A percentile compares a stretch with the other conserved stretches of the same genome.
These are phyloP conservation scores for Agriopis aurantiaria DNA, from an alignment of 2,888 invertebrate species.

Conservation along the genomic window DNA sequence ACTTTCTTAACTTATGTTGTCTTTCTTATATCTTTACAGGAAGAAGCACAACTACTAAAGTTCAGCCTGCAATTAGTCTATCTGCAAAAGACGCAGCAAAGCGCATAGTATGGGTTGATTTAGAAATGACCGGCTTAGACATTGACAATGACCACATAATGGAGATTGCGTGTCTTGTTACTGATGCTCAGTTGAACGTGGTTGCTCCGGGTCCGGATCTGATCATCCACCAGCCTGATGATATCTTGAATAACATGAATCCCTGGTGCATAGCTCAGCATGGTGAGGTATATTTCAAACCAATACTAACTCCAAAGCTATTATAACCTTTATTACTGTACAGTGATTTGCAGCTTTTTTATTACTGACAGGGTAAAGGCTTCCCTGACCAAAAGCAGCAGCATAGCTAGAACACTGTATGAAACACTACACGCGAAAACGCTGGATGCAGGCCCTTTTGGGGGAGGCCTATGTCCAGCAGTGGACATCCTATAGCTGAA, in stretches of 20 bases:
- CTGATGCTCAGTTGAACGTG: slow-evolving; percentile 92
- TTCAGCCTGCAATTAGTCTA: slow-evolving; percentile 27
- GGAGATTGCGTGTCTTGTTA: slow-evolving; percentile 96
- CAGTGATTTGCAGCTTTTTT: no score
- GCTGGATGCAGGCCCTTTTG: no score
- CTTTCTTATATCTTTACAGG: slow-evolving; percentile 4
- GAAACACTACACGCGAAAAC: no score
- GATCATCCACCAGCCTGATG: slow-evolving; percentile 92
- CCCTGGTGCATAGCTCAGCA: slow-evolving; percentile 95
- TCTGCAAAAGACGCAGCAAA: slow-evolving; percentile 58
- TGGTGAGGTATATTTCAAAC: slow-evolving; percentile 86
- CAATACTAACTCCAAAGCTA: background rate
- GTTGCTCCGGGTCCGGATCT: slow-evolving; percentile 91
- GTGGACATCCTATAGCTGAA: no score
- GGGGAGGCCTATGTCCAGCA: no score
- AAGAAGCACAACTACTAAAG: background rate
- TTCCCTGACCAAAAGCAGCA: no score
- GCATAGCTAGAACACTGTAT: no score
- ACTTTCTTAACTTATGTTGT: background rate
- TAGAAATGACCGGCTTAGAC: slow-evolving; percentile 97
- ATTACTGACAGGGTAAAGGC: no score
- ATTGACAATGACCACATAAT: slow-evolving; percentile 91
- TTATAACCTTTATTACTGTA: background rate
- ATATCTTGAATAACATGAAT: slow-evolving; percentile 91
- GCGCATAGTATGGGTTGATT: slow-evolving; percentile 91